These are phyloP conservation scores for Meiosimyza platycephala DNA, from an alignment of 2,888 invertebrate species.

Conservation along the genomic window DNA sequence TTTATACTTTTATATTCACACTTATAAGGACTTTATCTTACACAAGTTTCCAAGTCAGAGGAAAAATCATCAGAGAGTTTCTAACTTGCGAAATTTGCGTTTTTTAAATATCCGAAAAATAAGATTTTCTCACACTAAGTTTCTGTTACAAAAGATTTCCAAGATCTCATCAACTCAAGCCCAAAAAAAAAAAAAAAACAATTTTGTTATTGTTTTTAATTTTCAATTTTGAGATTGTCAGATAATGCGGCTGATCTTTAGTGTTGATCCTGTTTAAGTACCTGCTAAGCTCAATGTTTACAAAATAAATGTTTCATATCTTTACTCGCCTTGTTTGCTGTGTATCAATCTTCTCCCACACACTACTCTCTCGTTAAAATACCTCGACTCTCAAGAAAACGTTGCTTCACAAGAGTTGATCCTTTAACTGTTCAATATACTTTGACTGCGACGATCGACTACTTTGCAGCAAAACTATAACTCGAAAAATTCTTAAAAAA, in stretches of 20 bases:
- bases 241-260: slow-evolving; percentile 28
- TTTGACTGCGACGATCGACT: too few species aligned
- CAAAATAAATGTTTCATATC: slow-evolving; percentile 12
- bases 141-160: background rate
- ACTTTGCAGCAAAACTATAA: too few species aligned
- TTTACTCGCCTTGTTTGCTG: background rate
- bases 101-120: too few species aligned
- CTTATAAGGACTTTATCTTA: too few species aligned
- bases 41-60: too few species aligned
- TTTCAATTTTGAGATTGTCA: slow-evolving; percentile 12
- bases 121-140: slow-evolving; percentile 5
- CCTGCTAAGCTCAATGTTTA: slow-evolving; percentile 24
- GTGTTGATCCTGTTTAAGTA: slow-evolving; percentile 25
- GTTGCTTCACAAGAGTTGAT: background rate
- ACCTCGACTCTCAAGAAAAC: background rate
- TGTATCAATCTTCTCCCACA: background rate
- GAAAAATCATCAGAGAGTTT: too few species aligned
- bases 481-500: too few species aligned
- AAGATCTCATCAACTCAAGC: slow-evolving; percentile 21
- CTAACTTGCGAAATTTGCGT: too few species aligned
- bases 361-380: background rate
- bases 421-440: too few species aligned
- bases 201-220: background rate
- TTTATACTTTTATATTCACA: too few species aligned
- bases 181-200: background rate